Percentiles rank a stretch among this genome's conserved stretches.
Conservation (phyloP, 1,140 invertebrate genomes). For the Patella vulgata region DNA sequence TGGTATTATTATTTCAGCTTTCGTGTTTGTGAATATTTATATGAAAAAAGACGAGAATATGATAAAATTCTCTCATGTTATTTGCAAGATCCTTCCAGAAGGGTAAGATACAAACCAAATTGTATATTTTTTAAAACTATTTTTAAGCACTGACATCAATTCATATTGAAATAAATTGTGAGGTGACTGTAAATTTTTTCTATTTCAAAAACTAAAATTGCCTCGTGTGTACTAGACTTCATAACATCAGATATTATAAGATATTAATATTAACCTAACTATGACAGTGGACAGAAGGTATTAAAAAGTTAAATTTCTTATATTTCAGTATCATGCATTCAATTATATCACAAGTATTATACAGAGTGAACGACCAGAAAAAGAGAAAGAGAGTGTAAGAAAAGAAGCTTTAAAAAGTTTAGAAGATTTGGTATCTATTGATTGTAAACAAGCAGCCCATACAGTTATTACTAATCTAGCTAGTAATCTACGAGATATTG, state of each 20-base stretch:
- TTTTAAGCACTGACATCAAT: too few species aligned
- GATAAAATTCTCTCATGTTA: slow-evolving; percentile 73
- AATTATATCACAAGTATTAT: slow-evolving; percentile 63
- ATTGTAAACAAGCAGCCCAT: slow-evolving; percentile 64
- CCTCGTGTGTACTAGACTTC: too few species aligned
- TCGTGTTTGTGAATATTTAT: slow-evolving; percentile 74
- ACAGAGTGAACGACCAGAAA: slow-evolving; percentile 45
- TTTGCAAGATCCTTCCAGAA: slow-evolving; percentile 70
- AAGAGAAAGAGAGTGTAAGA: slow-evolving; percentile 55
- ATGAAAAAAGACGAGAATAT: slow-evolving; percentile 71
- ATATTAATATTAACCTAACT: too few species aligned
- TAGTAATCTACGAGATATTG: slow-evolving; percentile 47
- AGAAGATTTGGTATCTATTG: slow-evolving; percentile 67
- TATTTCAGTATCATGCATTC: slow-evolving; percentile 64
- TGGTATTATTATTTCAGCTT: slow-evolving; percentile 68
- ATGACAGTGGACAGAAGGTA: too few species aligned
- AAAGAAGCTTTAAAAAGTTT: slow-evolving; percentile 54
- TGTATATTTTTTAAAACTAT: too few species aligned
- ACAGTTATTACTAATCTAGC: slow-evolving; percentile 53
- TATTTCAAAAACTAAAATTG: too few species aligned
- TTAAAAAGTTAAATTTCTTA: too few species aligned
- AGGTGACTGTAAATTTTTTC: too few species aligned
- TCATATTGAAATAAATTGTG: too few species aligned
- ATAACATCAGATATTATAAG: too few species aligned
- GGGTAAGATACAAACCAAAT: slow-evolving; percentile 59